Percentiles rank a stretch among this genome's conserved stretches.
Evolutionary conservation across 2,113 vertebrate genomes (phyloP).

Genomic region (Limanda limanda): DNA sequence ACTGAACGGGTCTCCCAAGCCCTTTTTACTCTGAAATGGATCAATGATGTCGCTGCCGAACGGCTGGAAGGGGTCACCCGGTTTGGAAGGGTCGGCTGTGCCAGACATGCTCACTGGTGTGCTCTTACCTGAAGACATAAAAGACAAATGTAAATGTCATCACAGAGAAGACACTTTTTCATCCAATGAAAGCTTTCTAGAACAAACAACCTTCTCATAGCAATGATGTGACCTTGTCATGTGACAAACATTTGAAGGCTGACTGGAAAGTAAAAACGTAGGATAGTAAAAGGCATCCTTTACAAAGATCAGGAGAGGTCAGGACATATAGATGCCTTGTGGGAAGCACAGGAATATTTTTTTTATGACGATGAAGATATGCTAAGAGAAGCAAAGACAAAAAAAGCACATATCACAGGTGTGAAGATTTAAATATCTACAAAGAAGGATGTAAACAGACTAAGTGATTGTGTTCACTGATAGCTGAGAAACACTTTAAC

Average conservation of each 20-base stretch:
- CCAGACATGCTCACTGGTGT: constrained; percentile 91
- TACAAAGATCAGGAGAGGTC: not conserved
- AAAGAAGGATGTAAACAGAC: constrained; percentile 10
- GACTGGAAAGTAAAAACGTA: not conserved
- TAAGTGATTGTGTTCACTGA: not conserved
- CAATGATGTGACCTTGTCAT: too few relatives aligned
- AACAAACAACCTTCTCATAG: too few relatives aligned
- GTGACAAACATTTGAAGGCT: too few relatives aligned
- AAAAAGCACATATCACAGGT: not conserved
- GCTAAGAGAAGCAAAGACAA: not conserved
- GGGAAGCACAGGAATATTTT: not conserved
- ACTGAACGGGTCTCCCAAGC: constrained; percentile 94
- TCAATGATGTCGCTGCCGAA: constrained; percentile 89
- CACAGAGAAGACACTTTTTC: not conserved
- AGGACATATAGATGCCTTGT: not conserved
- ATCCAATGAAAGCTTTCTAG: too few relatives aligned
- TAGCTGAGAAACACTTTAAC: constrained; percentile 13
- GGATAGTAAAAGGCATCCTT: not conserved
- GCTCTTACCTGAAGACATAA: constrained; percentile 90
- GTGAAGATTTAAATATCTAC: not conserved
- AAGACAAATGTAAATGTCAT: constrained; percentile 28
- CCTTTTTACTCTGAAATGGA: constrained; percentile 95
- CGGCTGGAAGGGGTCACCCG: constrained; percentile 95
- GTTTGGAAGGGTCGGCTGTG: constrained; percentile 86
- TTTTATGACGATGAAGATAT: not conserved